Percentiles rank a stretch among this genome's conserved stretches.
Evolutionary conservation across 2,888 invertebrate genomes (phyloP).

Genomic region (Orthonychiurus folsomi): DNA sequence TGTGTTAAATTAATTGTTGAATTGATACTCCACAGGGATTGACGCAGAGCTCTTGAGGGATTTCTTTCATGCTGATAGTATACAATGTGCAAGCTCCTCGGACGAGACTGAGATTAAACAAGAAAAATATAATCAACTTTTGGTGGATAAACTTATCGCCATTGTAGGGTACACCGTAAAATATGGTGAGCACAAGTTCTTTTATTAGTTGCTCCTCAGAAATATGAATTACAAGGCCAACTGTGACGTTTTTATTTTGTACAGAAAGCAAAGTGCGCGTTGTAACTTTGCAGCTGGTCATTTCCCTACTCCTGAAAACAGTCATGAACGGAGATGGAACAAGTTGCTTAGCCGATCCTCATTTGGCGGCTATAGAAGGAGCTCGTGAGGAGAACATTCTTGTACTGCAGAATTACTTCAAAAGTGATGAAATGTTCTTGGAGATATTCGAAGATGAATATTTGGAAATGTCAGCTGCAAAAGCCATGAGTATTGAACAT

Average conservation of each 20-base stretch:
- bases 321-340: slow-evolving; percentile 46
- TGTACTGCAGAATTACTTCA: slow-evolving; percentile 81
- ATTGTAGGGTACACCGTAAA: slow-evolving; percentile 79
- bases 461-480: slow-evolving; percentile 73
- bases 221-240: too few relatives aligned
- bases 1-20: too few relatives aligned
- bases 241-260: too few relatives aligned
- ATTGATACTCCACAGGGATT: slow-evolving; percentile 59
- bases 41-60: slow-evolving; percentile 60
- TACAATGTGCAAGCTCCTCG: not conserved
- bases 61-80: slow-evolving; percentile 24
- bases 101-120: not conserved
- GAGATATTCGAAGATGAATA: slow-evolving; percentile 99
- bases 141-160: slow-evolving; percentile 72
- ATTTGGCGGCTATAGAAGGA: slow-evolving; percentile 59
- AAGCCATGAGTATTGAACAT: slow-evolving; percentile 82
- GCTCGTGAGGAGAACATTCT: slow-evolving; percentile 73
- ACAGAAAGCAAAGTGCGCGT: slow-evolving; percentile 77
- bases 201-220: not conserved
- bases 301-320: slow-evolving; percentile 67
- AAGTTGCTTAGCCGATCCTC: slow-evolving; percentile 50
- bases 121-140: slow-evolving; percentile 63
- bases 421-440: slow-evolving; percentile 94
- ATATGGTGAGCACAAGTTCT: slow-evolving; percentile 56
- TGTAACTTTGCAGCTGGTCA: slow-evolving; percentile 80